These are phyloP conservation scores for Nannobrachium achirus DNA, from an alignment of 2,113 vertebrate genomes.

Conservation along the genomic window DNA sequence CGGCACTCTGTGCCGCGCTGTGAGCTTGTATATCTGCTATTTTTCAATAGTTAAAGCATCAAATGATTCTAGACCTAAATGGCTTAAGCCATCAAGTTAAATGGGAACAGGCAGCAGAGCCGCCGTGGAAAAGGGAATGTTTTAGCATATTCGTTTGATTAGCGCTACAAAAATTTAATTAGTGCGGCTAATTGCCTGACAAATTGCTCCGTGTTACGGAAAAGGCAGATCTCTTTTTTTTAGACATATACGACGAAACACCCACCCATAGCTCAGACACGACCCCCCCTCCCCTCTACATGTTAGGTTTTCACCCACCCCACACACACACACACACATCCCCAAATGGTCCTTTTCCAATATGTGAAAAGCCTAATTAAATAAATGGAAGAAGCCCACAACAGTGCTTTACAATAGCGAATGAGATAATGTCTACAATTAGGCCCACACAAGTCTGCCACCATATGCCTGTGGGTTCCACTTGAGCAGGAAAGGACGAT, in stretches of 20 bases:
- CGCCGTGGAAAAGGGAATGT: slow-evolving; percentile 93
- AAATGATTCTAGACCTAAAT: too few relatives aligned
- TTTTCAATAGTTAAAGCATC: too few relatives aligned
- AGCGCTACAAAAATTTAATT: slow-evolving; percentile 97
- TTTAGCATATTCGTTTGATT: slow-evolving; percentile 99
- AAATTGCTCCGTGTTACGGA: slow-evolving; percentile 94
- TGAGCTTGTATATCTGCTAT: too few relatives aligned
- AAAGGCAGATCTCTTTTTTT: slow-evolving; percentile 85
- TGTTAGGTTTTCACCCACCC: slow-evolving; percentile 81
- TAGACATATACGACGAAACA: slow-evolving; percentile 66
- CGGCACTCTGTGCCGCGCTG: too few relatives aligned
- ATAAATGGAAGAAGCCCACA: slow-evolving; percentile 95
- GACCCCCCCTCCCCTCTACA: slow-evolving; percentile 68
- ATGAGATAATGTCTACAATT: slow-evolving; percentile 94
- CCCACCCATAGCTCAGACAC: slow-evolving; percentile 29
- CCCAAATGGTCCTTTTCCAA: slow-evolving; percentile 90
- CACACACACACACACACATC: too few relatives aligned
- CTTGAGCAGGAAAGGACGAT: slow-evolving; percentile 68
- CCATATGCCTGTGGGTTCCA: slow-evolving; percentile 83
- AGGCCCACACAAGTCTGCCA: slow-evolving; percentile 81
- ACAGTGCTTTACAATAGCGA: slow-evolving; percentile 90
- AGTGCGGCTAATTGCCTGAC: slow-evolving; percentile 95
- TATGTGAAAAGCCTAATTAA: slow-evolving; percentile 98
- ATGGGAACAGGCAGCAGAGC: slow-evolving; percentile 95
- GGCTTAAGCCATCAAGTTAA: slow-evolving; percentile 99